Base-by-base conservation (phyloP, 23 tunicate genomes). In the Aplidium turbinatum region DNA sequence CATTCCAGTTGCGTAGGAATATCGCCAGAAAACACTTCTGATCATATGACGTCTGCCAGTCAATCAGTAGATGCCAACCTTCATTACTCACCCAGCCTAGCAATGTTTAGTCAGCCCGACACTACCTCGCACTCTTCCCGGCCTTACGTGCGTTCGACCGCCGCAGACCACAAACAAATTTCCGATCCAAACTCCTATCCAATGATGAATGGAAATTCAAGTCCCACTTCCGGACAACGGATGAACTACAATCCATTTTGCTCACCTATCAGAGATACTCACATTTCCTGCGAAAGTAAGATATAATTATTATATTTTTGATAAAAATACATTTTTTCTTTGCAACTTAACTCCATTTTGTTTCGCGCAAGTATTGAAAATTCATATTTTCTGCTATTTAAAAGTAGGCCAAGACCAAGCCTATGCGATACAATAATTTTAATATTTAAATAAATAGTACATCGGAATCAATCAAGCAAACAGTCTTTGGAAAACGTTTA, bases 81-180 rank as follows among this genome's bases (percentile, higher is more conserved):
- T 33, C 78, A 80, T 35, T 88, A 72, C 51, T 72, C 79, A 28
- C 87, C 78, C 35, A 58, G 73, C n/a, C n/a, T n/a, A 16, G 63
- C 86, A 20, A 80, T 87, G 94, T 67, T 87, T 35, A 80, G 84
- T 70, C 80, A 86, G 94, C 76, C 94, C 55, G 82, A 83, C 48
- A 38, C 96, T 30, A 57, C 83, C n/a, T 23, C 86, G 23, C 94
- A 87, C 38, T 76, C 85, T 16, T 77, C 77, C 71, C 82, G 86
- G 25, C 56, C 82, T 23, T 87, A 77, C 72, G 74, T 75, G 86
- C 82, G 86, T 29, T 81, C 56, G 52, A 75, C 65, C 48, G 76
- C 86, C 72, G 35, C 45, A 16, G 46, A 33, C 0, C 48, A 77
- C 7, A 73, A 46, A 36, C 73, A 74, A 13, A 56, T 74, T 22